Evolutionary conservation across 1,140 invertebrate species (phyloP), one percentile per base, ranked within the genome.

Genomic region (Lepidotrigona ventralis): DNA sequence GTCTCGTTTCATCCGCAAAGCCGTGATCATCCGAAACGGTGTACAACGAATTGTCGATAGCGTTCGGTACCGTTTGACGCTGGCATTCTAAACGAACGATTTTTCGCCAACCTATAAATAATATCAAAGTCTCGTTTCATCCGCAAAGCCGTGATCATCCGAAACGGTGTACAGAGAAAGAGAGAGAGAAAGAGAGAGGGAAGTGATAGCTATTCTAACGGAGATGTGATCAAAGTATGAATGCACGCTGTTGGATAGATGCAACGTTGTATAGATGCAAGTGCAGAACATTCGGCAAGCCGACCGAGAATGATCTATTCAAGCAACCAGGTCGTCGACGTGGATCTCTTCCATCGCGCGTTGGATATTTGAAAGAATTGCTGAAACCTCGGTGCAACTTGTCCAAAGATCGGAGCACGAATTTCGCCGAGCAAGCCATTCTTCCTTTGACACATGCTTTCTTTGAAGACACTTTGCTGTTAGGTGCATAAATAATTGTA

Each of bases 261-360:
- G 60, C 53, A 75, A 19, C 29, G 33, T 29, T 5, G 71, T 26
- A 54, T 33, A 54, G 29, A 54, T 56, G 56, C 23, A 53, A 54
- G 70, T 26, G 54, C 29, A 53, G 71, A 74, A 82, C 53, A 68
- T 76, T 68, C 71, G 72, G 53, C 80, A 75, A 19, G 29, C 12
- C 53, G 73, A 56, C 80, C 73, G 53, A 77, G 71, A 76, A 82
- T 82, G 72, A 82, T 82, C 73, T 69, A 82, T 82, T 76, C 80
- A 75, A 76, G 73, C 63, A 82, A 68, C 71, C 73, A 60, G 73
- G 80, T 75, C 79, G 63, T 63, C 63, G 56, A 23, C 29, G 64
- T 69, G 39, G 39, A 56, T 81, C 63, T 58, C 53, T 81, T 81
- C 68, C 72, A 81, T 76, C 51, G 39, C 26, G 12, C 8, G 21